Percentiles rank a stretch among this genome's conserved stretches.
These are phyloP conservation scores for Perca fluviatilis DNA, from an alignment of 2,113 vertebrate genomes.

Conservation along the genomic window DNA sequence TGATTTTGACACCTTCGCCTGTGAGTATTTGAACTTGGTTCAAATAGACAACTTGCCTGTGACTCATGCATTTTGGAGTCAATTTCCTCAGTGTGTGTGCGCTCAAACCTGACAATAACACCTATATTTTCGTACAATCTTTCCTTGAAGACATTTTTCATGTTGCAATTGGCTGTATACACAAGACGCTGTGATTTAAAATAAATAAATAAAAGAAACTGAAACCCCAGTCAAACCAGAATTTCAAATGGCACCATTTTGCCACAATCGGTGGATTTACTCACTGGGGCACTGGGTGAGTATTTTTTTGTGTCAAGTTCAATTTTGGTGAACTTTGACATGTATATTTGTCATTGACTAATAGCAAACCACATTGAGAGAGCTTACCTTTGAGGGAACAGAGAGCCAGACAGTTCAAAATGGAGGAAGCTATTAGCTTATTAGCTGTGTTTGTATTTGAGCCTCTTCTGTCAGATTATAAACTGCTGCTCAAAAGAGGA, in stretches of 20 bases:
- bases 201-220: not conserved
- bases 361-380: not conserved
- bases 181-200: not conserved
- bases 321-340: not conserved
- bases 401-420: not conserved
- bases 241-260: not conserved
- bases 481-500: not conserved
- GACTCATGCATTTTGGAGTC: too few relatives aligned
- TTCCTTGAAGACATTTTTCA: not conserved
- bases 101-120: not conserved
- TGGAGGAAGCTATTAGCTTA: not conserved
- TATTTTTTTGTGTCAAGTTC: not conserved
- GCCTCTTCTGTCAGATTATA: not conserved
- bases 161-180: not conserved
- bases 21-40: too few relatives aligned
- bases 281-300: not conserved
- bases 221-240: too few relatives aligned
- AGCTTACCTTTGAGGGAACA: not conserved
- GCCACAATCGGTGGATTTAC: not conserved
- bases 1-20: too few relatives aligned
- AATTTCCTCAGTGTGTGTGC: too few relatives aligned
- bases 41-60: too few relatives aligned
- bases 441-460: not conserved
- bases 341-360: not conserved
- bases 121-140: not conserved